Conservation (phyloP, 2,113 vertebrate genomes). For the Aix galericulata region DNA sequence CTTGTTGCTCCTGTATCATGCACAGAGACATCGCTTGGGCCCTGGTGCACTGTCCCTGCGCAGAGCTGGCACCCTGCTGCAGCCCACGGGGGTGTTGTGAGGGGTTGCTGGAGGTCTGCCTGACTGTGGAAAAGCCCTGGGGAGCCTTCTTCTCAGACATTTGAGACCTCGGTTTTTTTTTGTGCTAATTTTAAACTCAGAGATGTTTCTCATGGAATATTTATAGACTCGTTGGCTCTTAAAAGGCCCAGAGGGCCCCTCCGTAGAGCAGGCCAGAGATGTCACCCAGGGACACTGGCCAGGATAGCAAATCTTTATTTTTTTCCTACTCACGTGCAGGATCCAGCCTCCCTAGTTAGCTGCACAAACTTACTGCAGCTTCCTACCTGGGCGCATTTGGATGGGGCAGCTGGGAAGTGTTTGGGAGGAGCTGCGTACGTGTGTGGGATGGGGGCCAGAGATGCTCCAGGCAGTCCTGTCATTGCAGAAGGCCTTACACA, state of each 20-base stretch:
- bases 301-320: not conserved
- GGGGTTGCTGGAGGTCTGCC: not conserved
- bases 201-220: slow-evolving; percentile 35
- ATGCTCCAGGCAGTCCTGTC: not conserved
- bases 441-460: not conserved
- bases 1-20: rapidly evolving
- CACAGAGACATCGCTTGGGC: too few species aligned
- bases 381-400: not conserved
- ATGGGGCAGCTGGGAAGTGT: not conserved
- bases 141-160: not conserved
- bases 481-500: not conserved
- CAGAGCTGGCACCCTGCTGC: rapidly evolving
- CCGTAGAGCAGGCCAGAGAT: slow-evolving; percentile 22
- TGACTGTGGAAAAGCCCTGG: not conserved
- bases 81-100: rapidly evolving
- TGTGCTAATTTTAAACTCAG: not conserved
- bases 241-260: not conserved
- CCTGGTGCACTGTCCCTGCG: rapidly evolving
- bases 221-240: not conserved
- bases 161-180: not conserved
- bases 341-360: too few species aligned
- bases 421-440: not conserved
- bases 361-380: not conserved
- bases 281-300: not conserved
- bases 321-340: not conserved